phyloP scores from a whole-genome alignment of 2,113 vertebrate species.

The Garra rufa region DNA sequence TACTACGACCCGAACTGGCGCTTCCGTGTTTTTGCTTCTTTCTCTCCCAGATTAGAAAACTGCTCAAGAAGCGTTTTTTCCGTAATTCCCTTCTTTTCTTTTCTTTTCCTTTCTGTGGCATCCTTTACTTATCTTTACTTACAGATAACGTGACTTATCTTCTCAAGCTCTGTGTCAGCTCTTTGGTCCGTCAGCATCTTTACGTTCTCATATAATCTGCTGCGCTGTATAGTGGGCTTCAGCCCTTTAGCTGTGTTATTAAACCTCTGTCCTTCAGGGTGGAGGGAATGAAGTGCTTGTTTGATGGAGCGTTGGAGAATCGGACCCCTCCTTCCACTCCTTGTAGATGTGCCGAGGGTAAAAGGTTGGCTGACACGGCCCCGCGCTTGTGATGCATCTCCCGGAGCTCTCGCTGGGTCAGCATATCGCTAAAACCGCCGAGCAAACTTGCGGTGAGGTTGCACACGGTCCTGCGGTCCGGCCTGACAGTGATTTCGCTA shows the following conservation, averaged over 20 bases:
- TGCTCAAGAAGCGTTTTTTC: conserved; percentile 44
- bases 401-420: conserved; percentile 47
- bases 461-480: background rate
- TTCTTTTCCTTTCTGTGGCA: conserved; percentile 19
- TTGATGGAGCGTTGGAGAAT: conserved; percentile 48
- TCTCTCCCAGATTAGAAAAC: conserved; percentile 32
- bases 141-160: conserved; percentile 41
- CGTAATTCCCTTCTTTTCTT: conserved; percentile 14
- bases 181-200: conserved; percentile 56
- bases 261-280: conserved; percentile 57
- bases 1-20: background rate
- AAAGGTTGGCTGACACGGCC: conserved; percentile 41
- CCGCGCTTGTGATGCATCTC: conserved; percentile 45
- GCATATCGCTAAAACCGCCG: conserved; percentile 37
- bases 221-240: conserved; percentile 37
- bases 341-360: conserved; percentile 30
- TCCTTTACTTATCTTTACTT: conserved; percentile 40
- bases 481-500: conserved; percentile 8
- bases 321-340: background rate
- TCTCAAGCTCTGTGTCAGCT: conserved; percentile 43
- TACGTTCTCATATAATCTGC: conserved; percentile 49
- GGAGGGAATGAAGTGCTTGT: conserved; percentile 49
- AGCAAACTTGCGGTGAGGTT: conserved; percentile 5
- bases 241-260: conserved; percentile 51
- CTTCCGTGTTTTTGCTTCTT: conserved; percentile 13